Evolutionary conservation across 2,113 vertebrate genomes (phyloP), one percentile per base, ranked within the genome.

Genomic region (Butorides virescens): DNA sequence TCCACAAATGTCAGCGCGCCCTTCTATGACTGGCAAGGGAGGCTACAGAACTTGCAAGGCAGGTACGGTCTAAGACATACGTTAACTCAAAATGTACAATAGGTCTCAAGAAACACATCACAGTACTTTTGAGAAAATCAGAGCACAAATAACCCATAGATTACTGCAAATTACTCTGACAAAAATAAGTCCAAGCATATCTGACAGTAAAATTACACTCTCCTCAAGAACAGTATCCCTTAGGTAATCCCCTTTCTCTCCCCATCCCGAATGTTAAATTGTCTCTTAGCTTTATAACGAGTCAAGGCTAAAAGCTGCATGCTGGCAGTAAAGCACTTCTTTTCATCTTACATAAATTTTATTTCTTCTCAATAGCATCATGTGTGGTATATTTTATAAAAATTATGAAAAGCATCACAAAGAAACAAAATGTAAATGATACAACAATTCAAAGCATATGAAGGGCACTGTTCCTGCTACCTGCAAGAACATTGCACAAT

Each of bases 131-230:
- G 93, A 90, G 96, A 96, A 95, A 93, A 96, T 84, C 61, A 1
- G 82, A 96, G 98, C 97, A 92, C 97, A 98, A 98, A 97, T 92
- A 96, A 97, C 97, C 92, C 84, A 88, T 74, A 98, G 97, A 98
- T 98, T 98, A 99, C 98, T 97, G 97, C 94, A 96, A 98, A 98
- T 98, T 98, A 98, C 97, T 96, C 97, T 97, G 97, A 98, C 96
- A 97, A 96, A 98, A 98, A 98, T 98, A 98, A 99, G 98, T 98
- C 98, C 98, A 98, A 97, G 95, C 92, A 95, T 95, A 97, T 97
- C 98, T 98, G 98, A 97, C 98, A 97, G 98, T 98, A 98, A 98
- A 98, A 98, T 98, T 98, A 98, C 97, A 97, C 96, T 98, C 97
- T 96, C 98, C 96, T 97, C 96, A 96, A 98, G 97, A 98, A 98